Base-by-base conservation (phyloP, 2,113 vertebrate genomes). In the Corydoras sp. region DNA sequence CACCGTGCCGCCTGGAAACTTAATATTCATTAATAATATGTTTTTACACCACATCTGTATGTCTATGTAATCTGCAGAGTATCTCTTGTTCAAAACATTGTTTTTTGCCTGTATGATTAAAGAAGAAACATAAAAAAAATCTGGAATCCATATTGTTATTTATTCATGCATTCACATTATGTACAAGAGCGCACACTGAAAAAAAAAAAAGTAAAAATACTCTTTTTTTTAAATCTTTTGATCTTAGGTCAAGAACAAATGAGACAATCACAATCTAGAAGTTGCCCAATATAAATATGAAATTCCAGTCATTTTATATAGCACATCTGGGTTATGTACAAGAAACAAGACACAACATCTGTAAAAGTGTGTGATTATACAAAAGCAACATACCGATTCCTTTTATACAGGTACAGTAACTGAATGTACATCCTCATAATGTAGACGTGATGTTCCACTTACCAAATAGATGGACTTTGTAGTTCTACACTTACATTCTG, bases 241-340 rank as follows among this genome's bases (percentile, higher is more conserved):
- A 62, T 74, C 30, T 61, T 32, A 82, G 82, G 81, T 86, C 83
- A 89, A 93, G 90, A 92, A 95, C 89, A 92, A 90, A 90, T 91
- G 88, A 90, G 91, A 95, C 92, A 82, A 84, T 92, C 93, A 96
- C 92, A 85, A 90, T 93, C 93, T 94, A 94, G 93, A 92, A 93
- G 92, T 94, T 91, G 92, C 93, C 93, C 90, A 91, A 92, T 92
- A 92, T 93, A 90, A 89, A 92, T 92, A 95, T 92, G 91, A 93
- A 83, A 43, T 43, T 43, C 35, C 35, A 8, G 35, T 86, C 84
- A 87, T 83, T 88, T 87, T 91, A 96, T 94, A 93, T 95, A 95
- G 92, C 92, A 94, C 93, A 93, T 94, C 91, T 93, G 91, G 91
- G 92, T 87, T 88, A 95, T 97, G 91, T 96, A 96, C 93, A 97